Evolutionary conservation across 2,888 invertebrate genomes (phyloP), one percentile per base, ranked within the genome.

Genomic region (Mesopsocus fuscifrons): DNA sequence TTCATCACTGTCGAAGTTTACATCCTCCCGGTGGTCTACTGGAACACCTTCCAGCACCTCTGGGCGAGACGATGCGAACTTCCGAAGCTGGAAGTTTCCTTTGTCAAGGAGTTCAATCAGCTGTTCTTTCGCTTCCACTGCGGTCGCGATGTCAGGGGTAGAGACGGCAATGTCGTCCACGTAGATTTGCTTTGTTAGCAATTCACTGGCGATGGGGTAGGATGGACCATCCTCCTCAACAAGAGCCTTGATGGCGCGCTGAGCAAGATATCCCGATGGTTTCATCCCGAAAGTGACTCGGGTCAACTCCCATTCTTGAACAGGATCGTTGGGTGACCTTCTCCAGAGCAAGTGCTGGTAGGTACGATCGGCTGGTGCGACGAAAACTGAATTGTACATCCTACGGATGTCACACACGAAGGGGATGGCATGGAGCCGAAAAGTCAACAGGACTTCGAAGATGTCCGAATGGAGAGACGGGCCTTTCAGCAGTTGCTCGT

Each of bases 301-400:
- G 2, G 52, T 53, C 1, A 59, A 56, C 35, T 59, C 59, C 2
- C 55, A 59, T 3, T 58, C 50, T 2, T 53, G 55, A 40, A 52
- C 52, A 3, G 55, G 46, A 3, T 44, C 34, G 16, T 49, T 48
- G 5, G 49, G 46, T 31, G 49, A 17, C 3, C 48, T 42, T 16
- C 55, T 42, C 59, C 59, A 60, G 3, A 61, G 34, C 3, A 62
- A 58, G 6, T 52, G 42, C 35, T 59, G 59, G n/a, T 53, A 50
- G n/a, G 52, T 26, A 13, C 51, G 41, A 34, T 59, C 52, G 2
- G 48, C 45, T 1, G 45, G 38, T n/a, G 6, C 4, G 1, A 45
- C 18, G 2, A 17, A 8, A 2, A 55, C 26, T 41, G 53, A 52
- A 2, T 56, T 48, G 44, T 54, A 59, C 55, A 59, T 59, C 47